Conservation (phyloP, 2,888 invertebrate genomes). For the Dendrolimus houi region DNA sequence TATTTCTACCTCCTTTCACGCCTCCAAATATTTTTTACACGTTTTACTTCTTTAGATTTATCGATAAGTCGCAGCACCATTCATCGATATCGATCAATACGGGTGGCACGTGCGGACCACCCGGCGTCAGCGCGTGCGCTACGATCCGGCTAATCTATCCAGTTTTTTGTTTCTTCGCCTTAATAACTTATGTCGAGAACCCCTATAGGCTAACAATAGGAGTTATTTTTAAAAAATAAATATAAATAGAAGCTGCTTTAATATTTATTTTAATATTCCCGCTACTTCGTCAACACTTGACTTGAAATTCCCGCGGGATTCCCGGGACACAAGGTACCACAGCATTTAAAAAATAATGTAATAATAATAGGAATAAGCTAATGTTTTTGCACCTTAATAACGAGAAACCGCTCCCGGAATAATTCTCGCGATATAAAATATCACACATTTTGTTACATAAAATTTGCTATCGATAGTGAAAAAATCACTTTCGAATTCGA, state of each 20-base stretch:
- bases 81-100: slow-evolving; percentile 60
- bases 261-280: too few relatives aligned
- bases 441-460: too few relatives aligned
- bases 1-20: not conserved
- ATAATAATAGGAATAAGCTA: too few relatives aligned
- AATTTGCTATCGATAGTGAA: too few relatives aligned
- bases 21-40: not conserved
- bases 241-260: not conserved
- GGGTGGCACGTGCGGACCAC: slow-evolving; percentile 69
- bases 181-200: not conserved
- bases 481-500: too few relatives aligned
- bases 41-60: slow-evolving; percentile 11
- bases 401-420: too few relatives aligned
- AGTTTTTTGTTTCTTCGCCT: slow-evolving; percentile 28
- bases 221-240: slow-evolving; percentile 1
- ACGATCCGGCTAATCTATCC: slow-evolving; percentile 18
- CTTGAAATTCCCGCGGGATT: too few relatives aligned
- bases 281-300: too few relatives aligned
- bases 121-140: slow-evolving; percentile 56
- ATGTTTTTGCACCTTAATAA: too few relatives aligned
- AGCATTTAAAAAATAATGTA: too few relatives aligned
- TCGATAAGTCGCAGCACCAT: slow-evolving; percentile 33
- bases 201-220: not conserved
- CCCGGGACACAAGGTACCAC: too few relatives aligned
- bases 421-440: too few relatives aligned